phyloP scores from a whole-genome alignment of 2,888 invertebrate genomes.

The Drosophila infuscata region DNA sequence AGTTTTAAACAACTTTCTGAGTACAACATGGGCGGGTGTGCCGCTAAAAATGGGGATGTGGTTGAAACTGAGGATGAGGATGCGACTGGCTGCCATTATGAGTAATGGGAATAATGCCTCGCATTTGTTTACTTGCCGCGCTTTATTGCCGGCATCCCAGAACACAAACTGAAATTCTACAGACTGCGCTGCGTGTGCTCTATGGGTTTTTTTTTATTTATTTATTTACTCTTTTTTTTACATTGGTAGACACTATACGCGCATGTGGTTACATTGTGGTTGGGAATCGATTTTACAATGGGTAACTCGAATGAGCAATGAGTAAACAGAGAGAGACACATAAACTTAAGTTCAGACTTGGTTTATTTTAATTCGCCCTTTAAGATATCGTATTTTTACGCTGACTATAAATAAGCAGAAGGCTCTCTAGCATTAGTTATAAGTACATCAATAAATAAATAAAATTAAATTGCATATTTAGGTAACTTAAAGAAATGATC shows the following conservation, averaged over 20 bases:
- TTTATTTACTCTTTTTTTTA: constrained; percentile 1
- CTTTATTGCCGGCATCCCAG: constrained; percentile 52
- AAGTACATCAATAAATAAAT: neutral
- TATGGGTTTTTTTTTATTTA: constrained; percentile 35
- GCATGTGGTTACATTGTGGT: constrained; percentile 20
- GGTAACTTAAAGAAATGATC: neutral
- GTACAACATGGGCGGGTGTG: constrained; percentile 64
- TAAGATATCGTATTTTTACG: neutral
- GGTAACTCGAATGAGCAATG: constrained; percentile 3
- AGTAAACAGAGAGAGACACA: neutral
- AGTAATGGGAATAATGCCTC: constrained; percentile 76
- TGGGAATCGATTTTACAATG: constrained; percentile 18
- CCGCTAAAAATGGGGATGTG: constrained; percentile 13
- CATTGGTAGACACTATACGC: neutral
- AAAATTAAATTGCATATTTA: neutral
- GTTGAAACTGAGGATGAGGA: neutral
- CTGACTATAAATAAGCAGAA: neutral
- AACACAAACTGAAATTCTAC: neutral
- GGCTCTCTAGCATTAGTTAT: neutral
- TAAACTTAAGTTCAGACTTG: neutral
- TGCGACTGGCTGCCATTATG: constrained; percentile 67
- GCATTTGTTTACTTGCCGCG: constrained; percentile 77
- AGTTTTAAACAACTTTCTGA: constrained; percentile 60
- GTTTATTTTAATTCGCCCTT: neutral
- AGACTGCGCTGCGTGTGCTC: constrained; percentile 39